Base-by-base conservation (phyloP, 2,113 vertebrate genomes). In the Lethenteron camtschaticum region DNA sequence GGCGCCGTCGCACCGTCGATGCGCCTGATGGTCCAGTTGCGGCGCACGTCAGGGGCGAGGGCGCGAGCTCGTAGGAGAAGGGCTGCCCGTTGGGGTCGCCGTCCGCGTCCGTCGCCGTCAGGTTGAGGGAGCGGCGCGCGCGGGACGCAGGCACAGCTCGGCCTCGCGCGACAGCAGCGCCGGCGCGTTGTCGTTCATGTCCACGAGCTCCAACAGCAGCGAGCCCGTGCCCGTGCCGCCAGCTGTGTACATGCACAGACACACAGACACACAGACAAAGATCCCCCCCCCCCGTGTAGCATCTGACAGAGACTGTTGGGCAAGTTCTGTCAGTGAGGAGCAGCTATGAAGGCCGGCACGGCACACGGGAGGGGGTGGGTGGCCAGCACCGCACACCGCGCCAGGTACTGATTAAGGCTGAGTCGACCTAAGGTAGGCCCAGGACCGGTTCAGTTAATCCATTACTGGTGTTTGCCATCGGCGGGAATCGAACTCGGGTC, bases 131-230 rank as follows among this genome's bases (percentile, higher is more conserved):
- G 24, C 83, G 83, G 24, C 83, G 83, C 70, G 84, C 77, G 74
- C 84, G 81, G 2, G 85, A 76, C 81, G 83, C 78, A 95, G 90
- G 3, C 92, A 97, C 79, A 96, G 83, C 85, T 94, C 90, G 1
- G 88, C 88, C 76, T 97, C 89, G 74, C 79, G 85, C 57, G 89
- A 89, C 75, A 87, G 78, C 68, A 97, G 86, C 70, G 82, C 86
- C 0, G 92, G 92, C 1, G 89, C 84, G 2, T 96, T 96, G 80
- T 97, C 92, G 2, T 97, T 97, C 78, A 94, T 88, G 78, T 97
- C 92, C 41, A 94, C 95, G 68, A 97, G 86, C 71, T 89, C 88
- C 75, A 95, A 87, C 81, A 90, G 91, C 78, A 97, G 78, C 0
- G 91, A 95, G 71, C 92, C 92, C 0, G 91, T 97, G 76, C 91